phyloP scores from a whole-genome alignment of 2,888 invertebrate species.

The Creontiades dilutus region DNA sequence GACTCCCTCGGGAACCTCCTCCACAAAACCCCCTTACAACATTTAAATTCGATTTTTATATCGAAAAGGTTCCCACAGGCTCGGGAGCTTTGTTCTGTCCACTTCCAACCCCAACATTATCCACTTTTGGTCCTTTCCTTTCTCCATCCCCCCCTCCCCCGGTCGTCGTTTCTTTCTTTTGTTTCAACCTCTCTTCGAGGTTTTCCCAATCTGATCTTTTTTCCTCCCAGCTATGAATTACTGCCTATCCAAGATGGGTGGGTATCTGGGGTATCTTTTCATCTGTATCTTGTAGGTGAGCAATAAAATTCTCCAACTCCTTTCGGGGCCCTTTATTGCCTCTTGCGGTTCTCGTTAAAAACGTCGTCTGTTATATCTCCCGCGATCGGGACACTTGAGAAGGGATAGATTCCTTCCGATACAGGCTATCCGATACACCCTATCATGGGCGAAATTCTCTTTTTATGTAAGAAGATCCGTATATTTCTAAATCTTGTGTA shows the following conservation, averaged over 20 bases:
- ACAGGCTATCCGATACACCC: neutral
- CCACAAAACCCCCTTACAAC: conserved; percentile 58
- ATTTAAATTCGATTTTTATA: conserved; percentile 74
- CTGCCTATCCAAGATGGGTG: conserved; percentile 18
- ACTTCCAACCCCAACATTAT: conserved; percentile 61
- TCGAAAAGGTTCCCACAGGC: conserved; percentile 69
- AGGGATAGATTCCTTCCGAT: conserved; percentile 3
- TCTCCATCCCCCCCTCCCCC: conserved; percentile 24
- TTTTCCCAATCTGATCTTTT: conserved; percentile 51
- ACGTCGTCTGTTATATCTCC: conserved; percentile 60
- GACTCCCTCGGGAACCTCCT: conserved; percentile 2
- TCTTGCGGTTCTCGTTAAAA: conserved; percentile 66
- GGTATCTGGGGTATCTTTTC: conserved; percentile 57
- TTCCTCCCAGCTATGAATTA: conserved; percentile 56
- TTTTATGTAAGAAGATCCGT: neutral
- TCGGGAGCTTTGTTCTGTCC: conserved; percentile 50
- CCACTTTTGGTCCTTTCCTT: conserved; percentile 43
- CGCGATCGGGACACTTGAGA: conserved; percentile 52
- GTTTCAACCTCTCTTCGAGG: conserved; percentile 16
- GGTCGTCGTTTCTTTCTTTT: conserved; percentile 51
- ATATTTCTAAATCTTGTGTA: neutral
- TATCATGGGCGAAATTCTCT: neutral
- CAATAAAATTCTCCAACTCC: conserved; percentile 52
- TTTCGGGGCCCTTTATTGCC: conserved; percentile 59
- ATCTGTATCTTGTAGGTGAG: conserved; percentile 60